Percentiles rank a stretch among this genome's conserved stretches.
These are phyloP conservation scores for Leptoteleia sp. DNA, from an alignment of 1,140 invertebrate species.

Conservation along the genomic window DNA sequence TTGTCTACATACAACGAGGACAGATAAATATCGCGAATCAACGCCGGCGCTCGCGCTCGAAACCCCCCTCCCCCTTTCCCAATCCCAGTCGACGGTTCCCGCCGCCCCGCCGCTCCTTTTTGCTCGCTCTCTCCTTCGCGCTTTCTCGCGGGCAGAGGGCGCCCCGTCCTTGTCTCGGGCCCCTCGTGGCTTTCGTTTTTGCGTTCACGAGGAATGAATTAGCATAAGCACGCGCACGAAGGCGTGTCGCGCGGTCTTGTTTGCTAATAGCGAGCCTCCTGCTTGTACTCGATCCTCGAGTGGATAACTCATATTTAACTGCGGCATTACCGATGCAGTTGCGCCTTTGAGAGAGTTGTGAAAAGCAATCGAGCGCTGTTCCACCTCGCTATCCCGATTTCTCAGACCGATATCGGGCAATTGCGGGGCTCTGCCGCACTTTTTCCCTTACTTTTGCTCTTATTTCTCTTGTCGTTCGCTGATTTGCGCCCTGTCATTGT, in stretches of 20 bases:
- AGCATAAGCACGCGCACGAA: constrained; percentile 67
- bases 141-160: no score
- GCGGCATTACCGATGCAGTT: constrained; percentile 40
- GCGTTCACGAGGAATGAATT: constrained; percentile 63
- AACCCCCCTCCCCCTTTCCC: no score
- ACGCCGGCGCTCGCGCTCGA: constrained; percentile 23
- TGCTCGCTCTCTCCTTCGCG: constrained; percentile 13
- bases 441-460: no score
- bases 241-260: constrained; percentile 65
- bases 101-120: neutral
- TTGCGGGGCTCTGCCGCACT: no score
- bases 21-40: constrained; percentile 69
- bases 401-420: constrained; percentile 10
- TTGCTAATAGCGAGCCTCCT: constrained; percentile 64
- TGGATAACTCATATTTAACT: constrained; percentile 62
- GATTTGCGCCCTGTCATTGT: no score
- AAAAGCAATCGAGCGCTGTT: constrained; percentile 40
- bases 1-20: constrained; percentile 59
- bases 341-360: constrained; percentile 54
- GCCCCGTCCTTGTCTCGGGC: no score
- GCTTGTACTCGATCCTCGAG: constrained; percentile 49
- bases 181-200: constrained; percentile 38
- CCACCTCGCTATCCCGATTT: constrained; percentile 23
- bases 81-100: no score
- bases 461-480: no score